Conservation (phyloP, 2,888 invertebrate species). For the Oxycera nigricornis region DNA sequence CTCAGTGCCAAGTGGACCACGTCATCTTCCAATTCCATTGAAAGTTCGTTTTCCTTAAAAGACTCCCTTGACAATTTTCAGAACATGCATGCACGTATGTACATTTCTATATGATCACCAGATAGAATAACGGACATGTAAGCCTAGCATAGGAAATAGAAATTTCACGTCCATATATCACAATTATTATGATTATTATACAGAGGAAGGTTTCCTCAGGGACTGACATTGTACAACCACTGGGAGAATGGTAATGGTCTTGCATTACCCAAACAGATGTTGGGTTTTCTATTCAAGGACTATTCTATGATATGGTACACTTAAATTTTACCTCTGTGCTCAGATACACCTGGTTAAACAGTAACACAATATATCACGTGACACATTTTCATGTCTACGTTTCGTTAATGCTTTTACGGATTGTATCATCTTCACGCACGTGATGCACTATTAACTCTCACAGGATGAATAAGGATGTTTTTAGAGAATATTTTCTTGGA, state of each 20-base stretch:
- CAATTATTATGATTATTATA: conserved; percentile 24
- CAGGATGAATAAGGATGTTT: too few species aligned
- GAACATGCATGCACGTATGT: too few species aligned
- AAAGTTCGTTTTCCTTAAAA: too few species aligned
- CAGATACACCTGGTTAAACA: conserved; percentile 22
- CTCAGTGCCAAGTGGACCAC: too few species aligned
- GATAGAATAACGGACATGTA: too few species aligned
- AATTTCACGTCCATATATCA: conserved; percentile 25
- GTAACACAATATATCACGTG: conserved; percentile 21
- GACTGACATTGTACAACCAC: too few species aligned
- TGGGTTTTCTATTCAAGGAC: background rate
- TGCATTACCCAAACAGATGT: background rate
- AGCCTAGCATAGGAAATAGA: conserved; percentile 3
- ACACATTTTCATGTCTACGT: background rate
- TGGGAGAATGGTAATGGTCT: background rate
- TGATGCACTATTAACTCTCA: too few species aligned
- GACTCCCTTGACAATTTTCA: too few species aligned
- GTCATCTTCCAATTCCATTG: too few species aligned
- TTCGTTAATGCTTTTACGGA: background rate
- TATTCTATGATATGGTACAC: background rate
- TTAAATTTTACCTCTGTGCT: background rate
- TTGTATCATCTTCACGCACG: background rate
- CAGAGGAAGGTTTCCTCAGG: background rate
- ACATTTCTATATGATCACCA: too few species aligned
- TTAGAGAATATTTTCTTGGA: too few species aligned